Evolutionary conservation across 2,113 vertebrate species (phyloP).

Genomic region (Rhabdornis inornatus): DNA sequence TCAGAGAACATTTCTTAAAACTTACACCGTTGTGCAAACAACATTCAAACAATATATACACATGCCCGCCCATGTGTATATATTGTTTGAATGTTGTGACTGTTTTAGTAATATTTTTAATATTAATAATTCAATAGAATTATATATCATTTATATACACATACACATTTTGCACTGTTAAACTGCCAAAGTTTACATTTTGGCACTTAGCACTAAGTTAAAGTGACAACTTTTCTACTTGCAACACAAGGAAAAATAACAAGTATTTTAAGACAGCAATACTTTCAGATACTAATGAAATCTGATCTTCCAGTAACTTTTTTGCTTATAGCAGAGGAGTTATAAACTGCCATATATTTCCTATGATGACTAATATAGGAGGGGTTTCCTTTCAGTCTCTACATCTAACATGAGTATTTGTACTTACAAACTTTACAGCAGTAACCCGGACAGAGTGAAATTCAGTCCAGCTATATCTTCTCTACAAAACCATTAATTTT

Average conservation of each 20-base stretch:
- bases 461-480: neutral
- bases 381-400: neutral
- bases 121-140: neutral
- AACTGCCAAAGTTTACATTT: neutral
- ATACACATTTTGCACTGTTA: neutral
- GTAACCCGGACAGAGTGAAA: neutral
- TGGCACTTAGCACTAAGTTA: neutral
- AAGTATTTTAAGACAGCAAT: neutral
- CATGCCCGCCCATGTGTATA: no score
- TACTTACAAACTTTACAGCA: neutral
- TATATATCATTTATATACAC: fast-evolving
- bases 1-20: neutral
- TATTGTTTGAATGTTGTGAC: neutral
- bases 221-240: neutral
- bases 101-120: neutral
- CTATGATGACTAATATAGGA: neutral
- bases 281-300: neutral
- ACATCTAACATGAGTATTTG: neutral
- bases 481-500: neutral
- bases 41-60: no score
- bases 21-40: fast-evolving
- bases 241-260: neutral
- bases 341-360: neutral
- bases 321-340: neutral
- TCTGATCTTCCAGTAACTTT: neutral